Percentiles rank a stretch among this genome's conserved stretches.
These are phyloP conservation scores for Fundulus diaphanus DNA, from an alignment of 2,797 vertebrate species.

Conservation along the genomic window DNA sequence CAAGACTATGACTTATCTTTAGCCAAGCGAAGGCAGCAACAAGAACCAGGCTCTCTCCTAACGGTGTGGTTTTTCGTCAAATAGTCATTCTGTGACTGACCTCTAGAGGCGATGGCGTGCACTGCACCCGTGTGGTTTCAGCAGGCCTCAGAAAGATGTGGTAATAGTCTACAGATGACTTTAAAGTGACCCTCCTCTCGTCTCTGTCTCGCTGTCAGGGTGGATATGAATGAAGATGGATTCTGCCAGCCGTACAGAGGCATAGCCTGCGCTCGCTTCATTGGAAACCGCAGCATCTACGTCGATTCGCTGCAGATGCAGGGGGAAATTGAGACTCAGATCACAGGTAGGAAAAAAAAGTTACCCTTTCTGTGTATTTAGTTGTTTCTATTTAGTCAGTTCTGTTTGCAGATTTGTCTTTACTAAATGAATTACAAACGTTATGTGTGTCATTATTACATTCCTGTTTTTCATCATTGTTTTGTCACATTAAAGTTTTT, in stretches of 20 bases:
- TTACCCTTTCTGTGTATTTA: background rate
- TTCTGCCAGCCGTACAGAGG: conserved; percentile 98
- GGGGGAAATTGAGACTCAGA: conserved; percentile 98
- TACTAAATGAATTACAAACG: background rate
- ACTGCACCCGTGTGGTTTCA: conserved; percentile 23
- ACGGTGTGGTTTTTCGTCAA: background rate
- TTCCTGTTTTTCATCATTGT: too few species aligned
- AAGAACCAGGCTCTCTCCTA: conserved; percentile 18
- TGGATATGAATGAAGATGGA: conserved; percentile 94
- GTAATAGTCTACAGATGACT: background rate
- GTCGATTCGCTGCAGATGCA: conserved; percentile 98
- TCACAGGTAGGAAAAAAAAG: conserved; percentile 86
- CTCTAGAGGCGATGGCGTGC: conserved; percentile 64
- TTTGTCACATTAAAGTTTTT: too few species aligned
- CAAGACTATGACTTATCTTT: conserved; percentile 27
- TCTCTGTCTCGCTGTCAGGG: conserved; percentile 73
- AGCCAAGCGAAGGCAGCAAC: conserved; percentile 27
- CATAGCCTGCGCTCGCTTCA: conserved; percentile 96
- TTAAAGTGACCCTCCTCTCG: background rate
- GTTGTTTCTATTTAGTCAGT: background rate
- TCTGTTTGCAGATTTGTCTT: background rate
- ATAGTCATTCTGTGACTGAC: conserved; percentile 45
- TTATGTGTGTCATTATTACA: conserved; percentile 3
- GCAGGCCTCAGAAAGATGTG: background rate
- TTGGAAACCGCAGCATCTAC: conserved; percentile 96